Evolutionary conservation across 2,113 vertebrate species (phyloP).

Genomic region (Cephalopholis sonnerati): DNA sequence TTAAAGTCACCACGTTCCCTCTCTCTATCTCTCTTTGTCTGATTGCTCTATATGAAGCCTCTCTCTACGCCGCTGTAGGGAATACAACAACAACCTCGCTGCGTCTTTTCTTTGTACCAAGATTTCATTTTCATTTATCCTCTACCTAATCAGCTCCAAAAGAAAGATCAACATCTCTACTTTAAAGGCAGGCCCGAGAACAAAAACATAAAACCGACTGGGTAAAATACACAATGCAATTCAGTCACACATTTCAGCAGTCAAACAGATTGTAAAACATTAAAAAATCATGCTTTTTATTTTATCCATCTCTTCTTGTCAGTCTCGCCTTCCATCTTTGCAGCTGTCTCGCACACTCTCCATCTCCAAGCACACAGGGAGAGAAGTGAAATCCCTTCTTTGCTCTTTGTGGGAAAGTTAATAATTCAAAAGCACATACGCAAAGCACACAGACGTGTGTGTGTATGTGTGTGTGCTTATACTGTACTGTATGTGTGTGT

Average conservation of each 20-base stretch:
- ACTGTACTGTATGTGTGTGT: background rate
- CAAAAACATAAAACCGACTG: background rate
- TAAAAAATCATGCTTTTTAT: constrained; percentile 21
- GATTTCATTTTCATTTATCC: constrained; percentile 9
- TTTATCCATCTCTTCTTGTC: constrained; percentile 24
- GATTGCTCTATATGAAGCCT: background rate
- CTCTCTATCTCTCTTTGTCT: background rate
- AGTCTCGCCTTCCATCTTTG: constrained; percentile 14
- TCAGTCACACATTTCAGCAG: background rate
- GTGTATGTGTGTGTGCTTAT: background rate
- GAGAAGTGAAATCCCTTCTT: constrained; percentile 26
- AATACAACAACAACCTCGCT: constrained; percentile 23
- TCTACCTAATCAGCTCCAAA: constrained; percentile 6
- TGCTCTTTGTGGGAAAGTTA: constrained; percentile 26
- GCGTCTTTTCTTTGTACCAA: background rate
- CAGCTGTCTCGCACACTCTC: constrained; percentile 14
- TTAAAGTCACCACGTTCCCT: constrained; percentile 11
- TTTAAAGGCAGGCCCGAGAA: constrained; percentile 19
- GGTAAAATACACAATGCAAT: background rate
- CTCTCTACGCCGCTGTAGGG: background rate
- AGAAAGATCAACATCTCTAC: background rate
- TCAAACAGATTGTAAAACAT: constrained; percentile 19
- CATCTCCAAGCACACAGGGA: constrained; percentile 20
- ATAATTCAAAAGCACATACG: constrained; percentile 40
- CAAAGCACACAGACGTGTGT: constrained; percentile 8